phyloP scores from a whole-genome alignment of 1,140 invertebrate species.

The Sinonovacula constricta region DNA sequence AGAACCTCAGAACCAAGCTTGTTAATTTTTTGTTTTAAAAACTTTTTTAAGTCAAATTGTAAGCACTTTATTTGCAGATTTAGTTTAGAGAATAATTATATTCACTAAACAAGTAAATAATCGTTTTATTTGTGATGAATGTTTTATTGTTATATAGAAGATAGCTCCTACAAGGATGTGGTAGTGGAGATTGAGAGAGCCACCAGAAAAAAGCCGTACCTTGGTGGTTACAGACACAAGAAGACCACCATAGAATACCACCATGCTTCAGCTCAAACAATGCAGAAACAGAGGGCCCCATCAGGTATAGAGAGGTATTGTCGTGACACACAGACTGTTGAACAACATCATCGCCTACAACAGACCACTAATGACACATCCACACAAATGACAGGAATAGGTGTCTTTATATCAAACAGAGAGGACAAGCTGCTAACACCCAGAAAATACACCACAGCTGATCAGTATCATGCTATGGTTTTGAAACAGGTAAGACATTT shows the following conservation, averaged over 20 bases:
- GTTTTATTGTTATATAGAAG: too few relatives aligned
- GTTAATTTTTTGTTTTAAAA: too few relatives aligned
- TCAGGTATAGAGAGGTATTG: slow-evolving; percentile 66
- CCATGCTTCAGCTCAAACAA: slow-evolving; percentile 77
- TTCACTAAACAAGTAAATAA: too few relatives aligned
- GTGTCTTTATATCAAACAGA: slow-evolving; percentile 74
- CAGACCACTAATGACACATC: slow-evolving; percentile 77
- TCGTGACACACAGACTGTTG: slow-evolving; percentile 78
- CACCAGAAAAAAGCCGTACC: slow-evolving; percentile 75
- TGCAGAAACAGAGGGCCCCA: slow-evolving; percentile 67
- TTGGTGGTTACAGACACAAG: slow-evolving; percentile 78
- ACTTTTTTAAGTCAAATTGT: too few relatives aligned
- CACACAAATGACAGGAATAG: slow-evolving; percentile 79
- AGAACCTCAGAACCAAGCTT: too few relatives aligned
- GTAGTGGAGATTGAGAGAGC: slow-evolving; percentile 77
- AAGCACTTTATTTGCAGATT: too few relatives aligned
- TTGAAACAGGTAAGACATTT: slow-evolving; percentile 64
- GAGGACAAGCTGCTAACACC: slow-evolving; percentile 76
- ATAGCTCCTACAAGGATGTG: slow-evolving; percentile 72
- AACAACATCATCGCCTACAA: slow-evolving; percentile 68
- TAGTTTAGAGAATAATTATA: too few relatives aligned
- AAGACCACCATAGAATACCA: slow-evolving; percentile 74
- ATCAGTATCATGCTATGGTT: slow-evolving; percentile 70
- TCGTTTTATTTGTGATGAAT: too few relatives aligned
- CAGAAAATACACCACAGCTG: slow-evolving; percentile 76